Base-by-base conservation (phyloP, 2,888 invertebrate species). In the Melikaiella ostensackeni region DNA sequence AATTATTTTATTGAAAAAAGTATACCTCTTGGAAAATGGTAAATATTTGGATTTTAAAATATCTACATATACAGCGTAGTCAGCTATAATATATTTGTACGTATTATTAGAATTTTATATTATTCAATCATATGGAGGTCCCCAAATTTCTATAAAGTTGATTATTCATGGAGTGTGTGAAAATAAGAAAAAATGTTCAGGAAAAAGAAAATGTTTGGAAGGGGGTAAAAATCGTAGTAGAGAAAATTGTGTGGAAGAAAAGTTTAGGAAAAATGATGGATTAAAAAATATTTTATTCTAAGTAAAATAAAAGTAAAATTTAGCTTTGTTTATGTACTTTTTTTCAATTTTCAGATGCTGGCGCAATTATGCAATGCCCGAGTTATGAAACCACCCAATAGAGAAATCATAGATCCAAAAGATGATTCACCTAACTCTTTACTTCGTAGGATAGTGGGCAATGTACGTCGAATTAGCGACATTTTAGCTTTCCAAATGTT, bases 381-480 rank as follows among this genome's bases (percentile, higher is more conserved):
- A 24, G 2, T 6, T 24, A 16, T 24, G 5, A 5, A 1, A 16
- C 42, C 4, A 6, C 42, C 42, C 16, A 16, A 16, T 11, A 7
- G 13, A 35, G 35, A 9, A 13, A 4, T 57, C 2, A 24, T 0
- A 57, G 13, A 57, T 57, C 24, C 24, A 4, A 13, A 24, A 4
- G 24, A 57, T 0, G 13, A 24, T 24, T 8, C 9, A 24, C 24
- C 11, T 5, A 57, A 11, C 11, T 4, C 4, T 57, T 57, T 57
- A 57, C 57, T 57, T 57, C 57, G 57, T 57, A 57, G 24, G 24
- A 57, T 57, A 57, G 13, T 24, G 57, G 21, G 9, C 57, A 57
- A 57, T 6, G 24, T 57, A 5, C 57, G 57, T 13, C 57, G 24
- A 24, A 57, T 57, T 6, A 57, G 24, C 24, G 24, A 57, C 24